A percentile compares a stretch with the other conserved stretches of the same genome.
These are phyloP conservation scores for Amphimallon solstitiale DNA, from an alignment of 2,888 invertebrate species.

Conservation along the genomic window DNA sequence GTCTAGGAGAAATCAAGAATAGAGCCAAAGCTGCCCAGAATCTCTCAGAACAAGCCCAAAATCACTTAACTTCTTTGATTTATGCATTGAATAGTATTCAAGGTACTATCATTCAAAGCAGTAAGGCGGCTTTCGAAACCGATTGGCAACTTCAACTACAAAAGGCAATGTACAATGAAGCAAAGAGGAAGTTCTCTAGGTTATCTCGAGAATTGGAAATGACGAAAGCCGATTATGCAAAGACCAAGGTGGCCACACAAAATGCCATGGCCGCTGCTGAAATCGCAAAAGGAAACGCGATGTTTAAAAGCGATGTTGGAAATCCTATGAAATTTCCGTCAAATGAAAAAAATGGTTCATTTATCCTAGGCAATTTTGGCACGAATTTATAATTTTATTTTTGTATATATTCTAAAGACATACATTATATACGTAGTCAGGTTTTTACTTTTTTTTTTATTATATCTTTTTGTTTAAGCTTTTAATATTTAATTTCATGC, in stretches of 20 bases:
- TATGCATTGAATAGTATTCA: conserved; percentile 26
- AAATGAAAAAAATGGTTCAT: too few species aligned
- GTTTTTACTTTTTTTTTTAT: too few species aligned
- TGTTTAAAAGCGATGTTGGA: too few species aligned
- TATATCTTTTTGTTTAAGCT: too few species aligned
- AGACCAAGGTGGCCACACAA: conserved; percentile 25
- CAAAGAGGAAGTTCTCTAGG: conserved; percentile 22
- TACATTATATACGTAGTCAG: too few species aligned
- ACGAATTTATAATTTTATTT: too few species aligned
- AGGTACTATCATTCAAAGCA: conserved; percentile 29
- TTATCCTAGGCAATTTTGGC: too few species aligned
- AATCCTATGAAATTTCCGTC: too few species aligned
- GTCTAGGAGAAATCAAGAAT: conserved; percentile 16
- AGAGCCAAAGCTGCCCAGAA: background rate
- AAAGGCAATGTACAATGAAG: conserved; percentile 33
- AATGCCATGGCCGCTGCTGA: conserved; percentile 22
- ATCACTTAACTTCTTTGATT: conserved; percentile 23
- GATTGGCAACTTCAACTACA: conserved; percentile 34
- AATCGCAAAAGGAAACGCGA: conserved; percentile 14
- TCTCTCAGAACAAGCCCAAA: conserved; percentile 21
- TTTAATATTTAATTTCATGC: too few species aligned
- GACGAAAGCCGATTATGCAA: conserved; percentile 23
- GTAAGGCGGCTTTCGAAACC: conserved; percentile 30
- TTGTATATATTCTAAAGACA: too few species aligned
- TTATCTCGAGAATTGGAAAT: conserved; percentile 25